Conservation (phyloP, 2,113 vertebrate genomes). For the Agapornis roseicollis region DNA sequence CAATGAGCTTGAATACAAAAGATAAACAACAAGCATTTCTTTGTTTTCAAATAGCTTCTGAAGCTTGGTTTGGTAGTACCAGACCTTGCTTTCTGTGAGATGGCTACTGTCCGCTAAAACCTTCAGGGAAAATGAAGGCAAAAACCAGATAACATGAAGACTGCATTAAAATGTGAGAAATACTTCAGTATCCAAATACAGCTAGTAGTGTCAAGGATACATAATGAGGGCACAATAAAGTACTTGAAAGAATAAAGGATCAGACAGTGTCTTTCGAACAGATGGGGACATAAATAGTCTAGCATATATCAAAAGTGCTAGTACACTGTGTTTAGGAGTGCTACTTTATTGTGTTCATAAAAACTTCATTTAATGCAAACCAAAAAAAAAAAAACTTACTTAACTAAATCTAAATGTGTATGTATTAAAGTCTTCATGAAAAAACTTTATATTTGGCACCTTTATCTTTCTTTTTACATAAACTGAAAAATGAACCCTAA, state of each 20-base stretch:
- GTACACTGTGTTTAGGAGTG: conserved; percentile 33
- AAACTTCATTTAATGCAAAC: background rate
- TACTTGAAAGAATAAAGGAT: conserved; percentile 3
- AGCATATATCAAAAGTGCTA: conserved; percentile 31
- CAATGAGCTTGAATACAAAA: background rate
- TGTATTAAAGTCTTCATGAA: conserved; percentile 16
- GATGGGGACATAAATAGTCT: conserved; percentile 40
- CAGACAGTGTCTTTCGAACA: conserved; percentile 34
- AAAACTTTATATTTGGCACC: conserved; percentile 47
- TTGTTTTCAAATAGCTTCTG: background rate
- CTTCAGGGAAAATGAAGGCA: background rate
- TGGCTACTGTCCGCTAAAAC: background rate
- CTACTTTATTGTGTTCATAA: conserved; percentile 34
- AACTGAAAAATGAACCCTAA: background rate
- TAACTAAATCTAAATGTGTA: background rate
- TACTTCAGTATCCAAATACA: conserved; percentile 11
- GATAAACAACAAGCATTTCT: background rate
- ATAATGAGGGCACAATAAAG: conserved; percentile 22
- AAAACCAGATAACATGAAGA: background rate
- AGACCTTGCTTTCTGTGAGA: background rate
- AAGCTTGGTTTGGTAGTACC: background rate
- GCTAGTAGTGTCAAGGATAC: background rate
- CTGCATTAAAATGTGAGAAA: conserved; percentile 21
- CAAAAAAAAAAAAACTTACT: background rate
- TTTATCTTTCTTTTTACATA: conserved; percentile 53